phyloP scores from a whole-genome alignment of 2,888 invertebrate species.

The Tinea semifulvella region DNA sequence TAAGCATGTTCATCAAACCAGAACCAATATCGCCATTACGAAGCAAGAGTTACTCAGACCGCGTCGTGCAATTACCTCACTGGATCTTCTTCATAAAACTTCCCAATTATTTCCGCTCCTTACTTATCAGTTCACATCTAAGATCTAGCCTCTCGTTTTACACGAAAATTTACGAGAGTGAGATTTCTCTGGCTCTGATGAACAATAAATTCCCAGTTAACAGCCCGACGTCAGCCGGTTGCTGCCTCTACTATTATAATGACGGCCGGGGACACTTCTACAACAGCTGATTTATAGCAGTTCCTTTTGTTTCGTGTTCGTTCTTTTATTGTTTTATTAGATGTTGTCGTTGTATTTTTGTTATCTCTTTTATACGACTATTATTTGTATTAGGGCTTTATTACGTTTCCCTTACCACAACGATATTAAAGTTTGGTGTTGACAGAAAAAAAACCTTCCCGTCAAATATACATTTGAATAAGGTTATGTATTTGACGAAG shows the following conservation, averaged over 20 bases:
- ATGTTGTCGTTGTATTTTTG: slow-evolving; percentile 15
- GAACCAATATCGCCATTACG: slow-evolving; percentile 31
- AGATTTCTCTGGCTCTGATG: slow-evolving; percentile 42
- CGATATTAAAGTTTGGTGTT: neutral
- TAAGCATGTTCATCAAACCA: slow-evolving; percentile 37
- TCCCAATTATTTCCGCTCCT: slow-evolving; percentile 50
- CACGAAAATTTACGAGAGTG: slow-evolving; percentile 54
- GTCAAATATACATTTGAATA: too few relatives aligned
- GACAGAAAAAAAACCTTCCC: neutral
- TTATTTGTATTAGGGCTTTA: neutral
- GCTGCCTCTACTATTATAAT: slow-evolving; percentile 18
- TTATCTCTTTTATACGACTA: slow-evolving; percentile 14
- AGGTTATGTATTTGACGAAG: too few relatives aligned
- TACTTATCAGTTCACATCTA: slow-evolving; percentile 47
- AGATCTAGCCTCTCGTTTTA: slow-evolving; percentile 53
- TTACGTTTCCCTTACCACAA: neutral
- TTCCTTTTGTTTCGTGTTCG: slow-evolving; percentile 34
- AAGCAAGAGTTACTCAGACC: slow-evolving; percentile 22
- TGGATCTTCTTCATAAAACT: slow-evolving; percentile 40
- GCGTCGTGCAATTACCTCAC: slow-evolving; percentile 15
- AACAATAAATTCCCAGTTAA: slow-evolving; percentile 55
- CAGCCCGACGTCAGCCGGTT: slow-evolving; percentile 36
- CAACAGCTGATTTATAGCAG: slow-evolving; percentile 43
- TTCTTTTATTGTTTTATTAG: slow-evolving; percentile 34
- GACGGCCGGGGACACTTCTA: slow-evolving; percentile 29